Evolutionary conservation across 1,140 invertebrate genomes (phyloP).

Genomic region (Parasteatoda tepidariorum): DNA sequence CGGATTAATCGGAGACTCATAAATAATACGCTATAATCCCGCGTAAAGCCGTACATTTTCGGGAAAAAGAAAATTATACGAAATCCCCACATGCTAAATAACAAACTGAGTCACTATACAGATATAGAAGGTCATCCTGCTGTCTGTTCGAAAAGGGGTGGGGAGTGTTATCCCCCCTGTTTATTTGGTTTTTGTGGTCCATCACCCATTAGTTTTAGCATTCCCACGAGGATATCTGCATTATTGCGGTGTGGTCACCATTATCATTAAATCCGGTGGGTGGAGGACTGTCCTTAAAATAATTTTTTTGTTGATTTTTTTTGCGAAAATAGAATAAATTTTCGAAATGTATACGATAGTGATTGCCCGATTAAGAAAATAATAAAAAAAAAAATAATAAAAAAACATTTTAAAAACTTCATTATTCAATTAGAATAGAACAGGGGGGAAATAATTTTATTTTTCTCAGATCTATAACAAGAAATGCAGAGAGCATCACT

Average conservation of each 20-base stretch:
- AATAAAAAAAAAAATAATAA: too few species aligned
- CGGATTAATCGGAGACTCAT: not conserved
- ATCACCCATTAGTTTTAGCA: not conserved
- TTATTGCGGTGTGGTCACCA: not conserved
- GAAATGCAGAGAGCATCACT: too few species aligned
- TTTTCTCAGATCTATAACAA: too few species aligned
- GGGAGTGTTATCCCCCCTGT: not conserved
- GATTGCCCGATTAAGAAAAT: too few species aligned
- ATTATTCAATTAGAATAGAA: too few species aligned
- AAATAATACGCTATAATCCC: not conserved
- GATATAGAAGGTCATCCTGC: not conserved
- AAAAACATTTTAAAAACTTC: too few species aligned
- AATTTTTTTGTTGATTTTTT: too few species aligned
- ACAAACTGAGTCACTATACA: not conserved
- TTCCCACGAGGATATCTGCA: not conserved
- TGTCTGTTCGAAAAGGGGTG: not conserved
- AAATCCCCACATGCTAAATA: not conserved
- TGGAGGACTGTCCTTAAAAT: too few species aligned
- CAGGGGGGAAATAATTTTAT: too few species aligned
- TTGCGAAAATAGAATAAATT: too few species aligned
- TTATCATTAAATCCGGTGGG: not conserved
- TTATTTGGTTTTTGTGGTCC: not conserved
- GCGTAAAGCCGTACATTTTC: not conserved
- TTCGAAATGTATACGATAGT: too few species aligned
- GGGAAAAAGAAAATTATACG: not conserved